Evolutionary conservation across 2,113 vertebrate species (phyloP), one percentile per base, ranked within the genome.

Genomic region (Typhlomys cinereus): DNA sequence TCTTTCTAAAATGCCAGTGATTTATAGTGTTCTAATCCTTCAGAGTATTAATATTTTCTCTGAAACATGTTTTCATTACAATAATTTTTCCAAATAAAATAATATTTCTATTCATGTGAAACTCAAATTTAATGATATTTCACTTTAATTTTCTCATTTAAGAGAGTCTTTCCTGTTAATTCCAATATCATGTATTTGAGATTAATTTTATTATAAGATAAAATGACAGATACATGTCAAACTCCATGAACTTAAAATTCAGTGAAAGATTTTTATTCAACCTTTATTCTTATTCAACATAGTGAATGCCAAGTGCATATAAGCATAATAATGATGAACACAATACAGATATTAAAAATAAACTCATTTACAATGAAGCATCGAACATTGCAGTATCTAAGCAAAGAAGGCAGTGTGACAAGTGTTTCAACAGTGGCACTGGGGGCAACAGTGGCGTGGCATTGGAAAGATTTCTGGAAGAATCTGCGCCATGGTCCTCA

Each of bases 21-120:
- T 41, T 90, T 84, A 82, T 59, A 79, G 59, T 62, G 48, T 39
- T 85, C 84, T 17, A 86, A 73, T 3, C 78, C 36, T 46, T 94
- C 11, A 36, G 20, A 50, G 90, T 88, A 93, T 95, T 95, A 85
- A 93, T 94, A 94, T 85, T 2, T 1, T 57, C 25, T 78, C 11
- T 21, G 36, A 92, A 12, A 9, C 91, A 50, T 89, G 6, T 89
- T 89, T 84, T 21, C 52, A 48, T 79, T 81, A 69, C 2, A 36
- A 14, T 75, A 13, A 66, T 86, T n/a, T 78, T 85, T 67, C 13
- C n/a, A 64, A 94, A 78, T 36, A 81, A 79, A 23, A 86, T 91
- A 85, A 48, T 36, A 62, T 76, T 88, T 95, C 50, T 89, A 48
- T 23, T 62, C 36, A 61, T 4, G 39, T 23, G 48, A 23, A 41